Evolutionary conservation across 2,888 invertebrate species (phyloP), one percentile per base, ranked within the genome.

Genomic region (Pyrrhosoma nymphula): DNA sequence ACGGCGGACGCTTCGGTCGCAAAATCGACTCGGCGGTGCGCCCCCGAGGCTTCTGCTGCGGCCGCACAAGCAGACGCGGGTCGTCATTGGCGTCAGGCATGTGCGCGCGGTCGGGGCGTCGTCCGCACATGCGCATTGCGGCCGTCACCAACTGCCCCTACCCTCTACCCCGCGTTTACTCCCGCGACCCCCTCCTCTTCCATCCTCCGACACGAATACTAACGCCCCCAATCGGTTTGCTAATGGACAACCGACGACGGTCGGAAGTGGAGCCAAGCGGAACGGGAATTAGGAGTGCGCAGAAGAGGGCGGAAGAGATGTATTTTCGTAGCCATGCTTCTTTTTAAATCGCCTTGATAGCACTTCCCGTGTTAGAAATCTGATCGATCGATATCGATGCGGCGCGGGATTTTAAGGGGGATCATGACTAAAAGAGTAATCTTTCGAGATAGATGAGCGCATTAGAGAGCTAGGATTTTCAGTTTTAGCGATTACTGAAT

Each of bases 211-310:
- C 23, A 69, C 60, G 47, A 47, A 60, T 16, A 20, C 69, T 26
- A 8, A 23, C 82, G n/a, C 82, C 82, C 82, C 82, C 12, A 82
- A 82, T 82, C 82, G 82, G 82, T 82, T 82, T 82, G 82, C 82
- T 82, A 82, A 82, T 82, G 82, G 82, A 82, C 82, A 82, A 82
- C 82, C 82, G 82, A 82, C 82, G 82, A 82, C 30, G 82, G 82
- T 82, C 82, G 82, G 82, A 82, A 82, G 82, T 82, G 82, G 82
- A 82, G 82, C 35, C 30, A 35, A 35, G 10, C 82, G 82, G 30
- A 18, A 35, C 82, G 35, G 82, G 14, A 35, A n/a, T 14, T 35
- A 35, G 82, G 82, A 82, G 60, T 60, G 4, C 4, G 60, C 10
- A 60, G 82, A 26, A 12, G 35, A 82, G 82, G 82, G 26, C 69